A percentile compares a stretch with the other conserved stretches of the same genome.
These are phyloP conservation scores for Odontamblyopus rebecca DNA, from an alignment of 2,797 vertebrate species.

Conservation along the genomic window DNA sequence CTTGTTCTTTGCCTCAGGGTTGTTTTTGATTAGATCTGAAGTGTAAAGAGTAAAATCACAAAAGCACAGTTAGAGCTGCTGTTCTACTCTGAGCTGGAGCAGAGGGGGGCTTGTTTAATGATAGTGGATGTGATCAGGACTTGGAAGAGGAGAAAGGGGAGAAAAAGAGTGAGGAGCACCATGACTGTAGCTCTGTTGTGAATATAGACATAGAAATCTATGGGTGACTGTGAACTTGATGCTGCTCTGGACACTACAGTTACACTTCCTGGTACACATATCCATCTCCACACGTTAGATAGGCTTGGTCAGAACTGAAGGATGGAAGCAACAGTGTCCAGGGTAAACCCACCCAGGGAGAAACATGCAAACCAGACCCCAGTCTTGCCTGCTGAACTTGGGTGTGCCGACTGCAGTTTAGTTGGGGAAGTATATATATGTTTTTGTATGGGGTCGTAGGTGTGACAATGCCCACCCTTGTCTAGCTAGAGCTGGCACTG, in stretches of 20 bases:
- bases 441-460: no score
- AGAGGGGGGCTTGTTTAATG: conserved; percentile 14
- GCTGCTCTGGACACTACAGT: neutral
- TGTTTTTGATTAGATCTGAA: conserved; percentile 27
- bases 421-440: no score
- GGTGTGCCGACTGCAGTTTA: no score
- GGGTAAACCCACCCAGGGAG: no score
- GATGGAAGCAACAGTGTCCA: no score
- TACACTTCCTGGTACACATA: no score
- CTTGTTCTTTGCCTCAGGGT: conserved; percentile 12
- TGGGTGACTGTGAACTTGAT: neutral
- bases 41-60: conserved; percentile 21
- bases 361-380: no score
- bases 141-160: neutral
- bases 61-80: neutral
- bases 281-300: no score
- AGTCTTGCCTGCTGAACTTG: no score
- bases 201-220: neutral
- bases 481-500: no score
- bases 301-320: no score
- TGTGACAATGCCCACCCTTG: no score
- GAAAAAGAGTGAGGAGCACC: neutral
- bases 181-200: neutral
- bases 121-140: neutral
- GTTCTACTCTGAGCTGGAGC: conserved; percentile 13